Evolutionary conservation across 2,888 invertebrate genomes (phyloP), one percentile per base, ranked within the genome.

Genomic region (Spatulosminthurus flaviceps): DNA sequence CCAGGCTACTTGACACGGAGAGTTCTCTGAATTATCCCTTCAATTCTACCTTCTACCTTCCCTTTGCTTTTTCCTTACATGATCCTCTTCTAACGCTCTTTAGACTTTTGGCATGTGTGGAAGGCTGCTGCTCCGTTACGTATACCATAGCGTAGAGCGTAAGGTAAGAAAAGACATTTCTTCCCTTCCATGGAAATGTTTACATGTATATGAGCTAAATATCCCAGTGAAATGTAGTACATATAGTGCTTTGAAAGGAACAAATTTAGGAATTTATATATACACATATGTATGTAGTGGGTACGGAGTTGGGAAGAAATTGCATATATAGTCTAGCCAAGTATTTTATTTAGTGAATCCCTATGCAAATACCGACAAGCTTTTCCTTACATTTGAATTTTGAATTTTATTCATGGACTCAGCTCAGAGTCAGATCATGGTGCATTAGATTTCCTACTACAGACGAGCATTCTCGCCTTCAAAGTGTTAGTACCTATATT

Each of bases 381-480:
- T 42, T 67, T 67, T 67, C 29, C 67, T 28, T 67, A n/a, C 42
- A 42, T 43, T 72, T 42, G 43, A 72, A 72, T 72, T 43, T 72
- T 42, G 43, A 72, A 72, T 72, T 72, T 72, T 72, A 42, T 43
- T 43, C 43, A 67, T 26, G 67, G 26, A 28, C 67, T 67, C 67
- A 64, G 67, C n/a, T 29, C 67, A 26, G n/a, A n/a, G 29, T 64
- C 22, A 60, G 51, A 73, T 73, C 60, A 28, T 60, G 73, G 73
- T 60, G 51, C 73, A 51, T 73, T 73, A 73, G 73, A 72, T 72
- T 72, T 29, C 43, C 41, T 72, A n/a, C n/a, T n/a, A 72, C 42
- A 72, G 67, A 28, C 71, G 42, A 72, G 26, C 71, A 72, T 72
- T 72, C 42, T 72, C 71, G 42, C 71, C 43, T 72, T 42, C 43